Evolutionary conservation across 2,113 vertebrate species (phyloP).

Genomic region (Piprites chloris): DNA sequence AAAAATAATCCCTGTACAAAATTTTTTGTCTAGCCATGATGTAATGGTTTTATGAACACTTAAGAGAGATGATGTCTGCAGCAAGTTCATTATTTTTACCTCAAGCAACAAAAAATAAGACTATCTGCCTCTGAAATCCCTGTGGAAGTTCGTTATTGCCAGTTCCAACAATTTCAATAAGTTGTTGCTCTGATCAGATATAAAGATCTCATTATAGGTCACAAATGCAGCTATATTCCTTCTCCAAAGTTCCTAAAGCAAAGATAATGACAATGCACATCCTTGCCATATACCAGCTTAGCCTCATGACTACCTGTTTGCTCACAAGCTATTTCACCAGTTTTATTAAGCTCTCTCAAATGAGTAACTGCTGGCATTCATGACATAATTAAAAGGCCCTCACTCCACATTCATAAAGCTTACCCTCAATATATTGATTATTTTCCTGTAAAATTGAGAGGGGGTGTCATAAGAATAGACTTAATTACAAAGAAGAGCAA

Average conservation of each 20-base stretch:
- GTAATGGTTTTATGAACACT: neutral
- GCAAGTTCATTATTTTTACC: conserved; percentile 6
- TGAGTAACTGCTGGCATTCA: neutral
- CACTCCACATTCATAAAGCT: neutral
- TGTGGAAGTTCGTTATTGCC: neutral
- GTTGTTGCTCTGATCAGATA: neutral
- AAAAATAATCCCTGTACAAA: neutral
- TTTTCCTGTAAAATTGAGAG: neutral
- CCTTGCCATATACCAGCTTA: neutral
- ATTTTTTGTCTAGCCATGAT: neutral
- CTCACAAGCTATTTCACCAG: neutral
- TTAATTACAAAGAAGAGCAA: neutral
- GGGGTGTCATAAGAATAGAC: neutral
- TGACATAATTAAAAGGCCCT: neutral
- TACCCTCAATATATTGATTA: neutral
- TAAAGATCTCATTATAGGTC: neutral
- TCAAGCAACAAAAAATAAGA: neutral
- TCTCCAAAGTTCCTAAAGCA: neutral
- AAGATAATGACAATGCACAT: neutral
- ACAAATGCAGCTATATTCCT: neutral
- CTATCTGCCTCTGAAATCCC: neutral
- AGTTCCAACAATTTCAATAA: neutral
- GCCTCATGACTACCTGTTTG: neutral
- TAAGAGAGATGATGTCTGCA: neutral
- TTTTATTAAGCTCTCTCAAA: neutral